Conservation (phyloP, 2,888 invertebrate genomes). For the Zaprionus lineosus region DNA sequence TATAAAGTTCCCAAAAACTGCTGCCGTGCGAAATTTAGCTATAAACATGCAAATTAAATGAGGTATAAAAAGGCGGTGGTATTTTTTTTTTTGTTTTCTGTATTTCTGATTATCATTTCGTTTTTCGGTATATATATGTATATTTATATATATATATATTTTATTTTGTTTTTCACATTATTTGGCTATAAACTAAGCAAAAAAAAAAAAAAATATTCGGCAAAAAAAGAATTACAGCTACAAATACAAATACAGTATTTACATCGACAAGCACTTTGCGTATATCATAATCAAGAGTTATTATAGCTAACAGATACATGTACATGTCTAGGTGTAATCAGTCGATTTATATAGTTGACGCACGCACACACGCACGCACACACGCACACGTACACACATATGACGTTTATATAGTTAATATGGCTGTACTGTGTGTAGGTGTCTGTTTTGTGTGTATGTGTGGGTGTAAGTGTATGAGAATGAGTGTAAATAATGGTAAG, state of each 20-base stretch:
- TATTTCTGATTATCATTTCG: constrained; percentile 53
- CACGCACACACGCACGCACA: constrained; percentile 18
- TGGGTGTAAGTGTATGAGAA: constrained; percentile 20
- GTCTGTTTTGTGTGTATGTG: constrained; percentile 17
- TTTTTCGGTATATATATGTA: constrained; percentile 40
- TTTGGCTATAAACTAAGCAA: constrained; percentile 74
- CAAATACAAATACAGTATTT: constrained; percentile 56
- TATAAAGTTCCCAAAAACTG: constrained; percentile 30
- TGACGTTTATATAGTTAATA: constrained; percentile 67
- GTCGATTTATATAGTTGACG: constrained; percentile 49
- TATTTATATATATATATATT: constrained; percentile 13
- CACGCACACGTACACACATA: constrained; percentile 17
- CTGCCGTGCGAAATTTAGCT: constrained; percentile 53
- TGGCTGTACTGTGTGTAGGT: constrained; percentile 60
- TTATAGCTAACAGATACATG: constrained; percentile 50
- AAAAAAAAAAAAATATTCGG: constrained; percentile 58
- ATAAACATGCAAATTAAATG: constrained; percentile 56
- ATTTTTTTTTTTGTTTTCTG: constrained; percentile 15
- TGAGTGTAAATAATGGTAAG: too few species aligned
- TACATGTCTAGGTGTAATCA: constrained; percentile 69
- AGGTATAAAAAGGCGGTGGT: constrained; percentile 28
- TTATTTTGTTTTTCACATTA: constrained; percentile 25
- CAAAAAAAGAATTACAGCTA: constrained; percentile 20
- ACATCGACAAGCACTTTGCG: constrained; percentile 50
- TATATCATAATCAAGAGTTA: constrained; percentile 49